Evolutionary conservation across 2,113 vertebrate species (phyloP).

Genomic region (Hypanus sabinus): DNA sequence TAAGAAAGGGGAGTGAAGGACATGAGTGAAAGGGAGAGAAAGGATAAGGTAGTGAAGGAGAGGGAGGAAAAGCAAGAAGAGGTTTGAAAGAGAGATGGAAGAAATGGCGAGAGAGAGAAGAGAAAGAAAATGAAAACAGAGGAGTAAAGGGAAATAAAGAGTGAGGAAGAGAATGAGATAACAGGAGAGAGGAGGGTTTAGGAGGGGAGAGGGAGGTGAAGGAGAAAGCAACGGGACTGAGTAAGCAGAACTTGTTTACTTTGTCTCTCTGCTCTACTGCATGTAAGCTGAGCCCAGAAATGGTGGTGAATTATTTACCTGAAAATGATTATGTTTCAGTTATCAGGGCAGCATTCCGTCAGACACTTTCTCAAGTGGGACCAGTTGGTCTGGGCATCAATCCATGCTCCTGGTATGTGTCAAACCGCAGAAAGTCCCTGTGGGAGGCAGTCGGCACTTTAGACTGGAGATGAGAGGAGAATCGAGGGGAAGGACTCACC

Average conservation of each 20-base stretch:
- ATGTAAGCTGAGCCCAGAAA: neutral
- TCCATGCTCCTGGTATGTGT: neutral
- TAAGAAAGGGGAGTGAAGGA: no score
- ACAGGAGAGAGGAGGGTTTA: neutral
- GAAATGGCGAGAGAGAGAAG: no score
- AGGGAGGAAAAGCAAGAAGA: neutral
- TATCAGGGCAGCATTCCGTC: neutral
- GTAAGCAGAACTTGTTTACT: neutral
- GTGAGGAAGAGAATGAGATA: neutral
- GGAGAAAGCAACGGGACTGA: neutral
- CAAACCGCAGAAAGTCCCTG: neutral
- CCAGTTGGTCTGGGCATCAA: neutral
- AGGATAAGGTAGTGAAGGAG: conserved; percentile 3
- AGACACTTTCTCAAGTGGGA: neutral
- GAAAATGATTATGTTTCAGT: neutral
- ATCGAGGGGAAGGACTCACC: neutral
- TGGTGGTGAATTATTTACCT: neutral
- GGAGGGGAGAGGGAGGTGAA: no score
- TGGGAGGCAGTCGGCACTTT: neutral
- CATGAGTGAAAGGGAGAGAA: neutral
- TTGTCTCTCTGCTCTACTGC: neutral
- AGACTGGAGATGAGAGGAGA: neutral
- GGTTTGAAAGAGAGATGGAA: conserved; percentile 36
- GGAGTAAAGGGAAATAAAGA: neutral
- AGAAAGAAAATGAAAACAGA: neutral